These are phyloP conservation scores for Cacoxenus indagator DNA, from an alignment of 2,888 invertebrate genomes.

Conservation along the genomic window DNA sequence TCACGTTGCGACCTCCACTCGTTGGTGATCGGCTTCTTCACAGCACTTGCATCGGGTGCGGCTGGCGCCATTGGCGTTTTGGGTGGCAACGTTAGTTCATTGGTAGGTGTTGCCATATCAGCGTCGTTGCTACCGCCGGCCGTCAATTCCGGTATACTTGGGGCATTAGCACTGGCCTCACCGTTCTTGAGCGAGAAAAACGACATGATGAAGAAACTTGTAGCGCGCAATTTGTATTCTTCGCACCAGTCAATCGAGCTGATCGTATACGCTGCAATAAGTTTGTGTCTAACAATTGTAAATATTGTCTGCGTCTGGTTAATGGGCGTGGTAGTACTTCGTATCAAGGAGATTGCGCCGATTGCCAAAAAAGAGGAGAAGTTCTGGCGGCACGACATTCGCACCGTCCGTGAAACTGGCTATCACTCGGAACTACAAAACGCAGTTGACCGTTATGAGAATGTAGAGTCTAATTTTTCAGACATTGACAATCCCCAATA, in stretches of 20 bases:
- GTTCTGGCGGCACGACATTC: conserved; percentile 77
- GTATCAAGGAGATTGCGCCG: conserved; percentile 78
- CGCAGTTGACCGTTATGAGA: conserved; percentile 47
- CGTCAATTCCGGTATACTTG: conserved; percentile 79
- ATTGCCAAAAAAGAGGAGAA: conserved; percentile 70
- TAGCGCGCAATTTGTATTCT: conserved; percentile 73
- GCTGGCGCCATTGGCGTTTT: conserved; percentile 82
- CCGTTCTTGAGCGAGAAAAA: conserved; percentile 70
- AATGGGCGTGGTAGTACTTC: conserved; percentile 79
- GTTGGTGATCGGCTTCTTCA: conserved; percentile 78
- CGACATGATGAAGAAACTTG: conserved; percentile 55
- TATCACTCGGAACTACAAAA: conserved; percentile 64
- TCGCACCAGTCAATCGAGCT: conserved; percentile 75
- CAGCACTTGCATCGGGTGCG: conserved; percentile 82
- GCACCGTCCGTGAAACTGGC: conserved; percentile 73
- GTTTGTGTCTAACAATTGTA: conserved; percentile 78
- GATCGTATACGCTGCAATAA: conserved; percentile 76
- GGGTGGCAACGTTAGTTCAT: conserved; percentile 81
- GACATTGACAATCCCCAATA: conserved; percentile 33
- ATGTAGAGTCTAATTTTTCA: conserved; percentile 35
- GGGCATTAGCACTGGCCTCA: conserved; percentile 75
- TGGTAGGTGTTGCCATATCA: conserved; percentile 85
- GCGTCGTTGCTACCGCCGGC: conserved; percentile 84
- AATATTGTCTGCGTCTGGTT: conserved; percentile 81
- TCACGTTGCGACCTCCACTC: conserved; percentile 76